Conservation (phyloP, 2,888 invertebrate species). For the Luperina nickerlii region DNA sequence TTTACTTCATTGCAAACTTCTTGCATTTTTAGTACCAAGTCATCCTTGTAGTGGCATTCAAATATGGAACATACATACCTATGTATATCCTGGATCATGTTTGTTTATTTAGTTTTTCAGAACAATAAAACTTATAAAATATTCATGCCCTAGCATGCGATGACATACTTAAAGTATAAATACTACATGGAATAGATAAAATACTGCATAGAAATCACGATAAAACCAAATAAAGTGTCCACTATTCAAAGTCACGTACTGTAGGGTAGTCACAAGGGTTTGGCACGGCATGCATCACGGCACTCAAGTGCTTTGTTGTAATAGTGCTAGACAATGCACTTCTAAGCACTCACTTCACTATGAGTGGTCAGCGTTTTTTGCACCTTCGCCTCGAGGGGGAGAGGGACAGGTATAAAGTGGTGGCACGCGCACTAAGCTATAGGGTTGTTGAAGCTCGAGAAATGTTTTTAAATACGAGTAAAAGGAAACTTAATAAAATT, state of each 20-base stretch:
- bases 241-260: constrained; percentile 62
- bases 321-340: constrained; percentile 78
- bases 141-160: constrained; percentile 10
- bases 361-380: constrained; percentile 85
- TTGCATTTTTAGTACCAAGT: background rate
- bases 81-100: background rate
- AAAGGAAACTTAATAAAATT: background rate
- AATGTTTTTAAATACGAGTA: background rate
- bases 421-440: constrained; percentile 83
- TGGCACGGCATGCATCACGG: constrained; percentile 59
- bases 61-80: background rate
- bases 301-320: constrained; percentile 76
- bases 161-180: constrained; percentile 11
- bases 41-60: background rate
- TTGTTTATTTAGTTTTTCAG: background rate
- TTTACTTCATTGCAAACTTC: background rate
- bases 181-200: background rate
- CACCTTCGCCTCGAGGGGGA: constrained; percentile 61
- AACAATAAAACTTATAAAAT: background rate
- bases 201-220: constrained; percentile 22
- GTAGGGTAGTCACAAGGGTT: constrained; percentile 66
- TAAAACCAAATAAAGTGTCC: constrained; percentile 42
- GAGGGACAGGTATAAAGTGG: constrained; percentile 61
- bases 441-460: constrained; percentile 53
- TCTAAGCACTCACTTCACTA: constrained; percentile 78